Percentiles rank a stretch among this genome's conserved stretches.
These are phyloP conservation scores for Astyanax mexicanus DNA, from an alignment of 2,797 vertebrate species.

Conservation along the genomic window DNA sequence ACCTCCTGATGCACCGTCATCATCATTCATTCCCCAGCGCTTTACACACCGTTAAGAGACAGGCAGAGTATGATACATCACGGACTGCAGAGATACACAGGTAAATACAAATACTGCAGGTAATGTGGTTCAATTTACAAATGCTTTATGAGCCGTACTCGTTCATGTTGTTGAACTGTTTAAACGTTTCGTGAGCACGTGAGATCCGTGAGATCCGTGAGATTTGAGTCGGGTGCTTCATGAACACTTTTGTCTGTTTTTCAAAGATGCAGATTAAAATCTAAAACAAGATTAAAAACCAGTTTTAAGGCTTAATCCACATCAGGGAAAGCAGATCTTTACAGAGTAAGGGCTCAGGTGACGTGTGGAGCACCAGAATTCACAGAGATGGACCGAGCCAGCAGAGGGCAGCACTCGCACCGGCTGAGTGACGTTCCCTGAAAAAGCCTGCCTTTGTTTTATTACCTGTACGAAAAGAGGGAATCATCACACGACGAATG, in stretches of 20 bases:
- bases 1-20: constrained; percentile 58
- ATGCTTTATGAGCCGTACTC: constrained; percentile 40
- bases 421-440: constrained; percentile 36
- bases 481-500: constrained; percentile 43
- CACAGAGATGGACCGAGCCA: constrained; percentile 23
- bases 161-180: constrained; percentile 25
- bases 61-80: constrained; percentile 54
- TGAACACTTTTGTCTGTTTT: constrained; percentile 19
- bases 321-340: not conserved
- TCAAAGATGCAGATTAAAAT: constrained; percentile 1
- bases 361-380: constrained; percentile 27
- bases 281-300: not conserved
- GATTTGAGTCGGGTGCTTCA: constrained; percentile 37
- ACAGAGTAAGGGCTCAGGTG: constrained; percentile 48
- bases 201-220: too few relatives aligned
- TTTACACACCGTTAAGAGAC: constrained; percentile 65
- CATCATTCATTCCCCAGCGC: constrained; percentile 54
- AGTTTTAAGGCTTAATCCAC: not conserved
- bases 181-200: constrained; percentile 34
- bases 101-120: constrained; percentile 61
- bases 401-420: constrained; percentile 33
- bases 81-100: constrained; percentile 58
- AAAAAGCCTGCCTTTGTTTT: constrained; percentile 66
- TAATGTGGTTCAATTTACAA: constrained; percentile 57
- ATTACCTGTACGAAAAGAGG: constrained; percentile 70